These are phyloP conservation scores for Augiades crinisus DNA, from an alignment of 2,888 invertebrate genomes.

Conservation along the genomic window DNA sequence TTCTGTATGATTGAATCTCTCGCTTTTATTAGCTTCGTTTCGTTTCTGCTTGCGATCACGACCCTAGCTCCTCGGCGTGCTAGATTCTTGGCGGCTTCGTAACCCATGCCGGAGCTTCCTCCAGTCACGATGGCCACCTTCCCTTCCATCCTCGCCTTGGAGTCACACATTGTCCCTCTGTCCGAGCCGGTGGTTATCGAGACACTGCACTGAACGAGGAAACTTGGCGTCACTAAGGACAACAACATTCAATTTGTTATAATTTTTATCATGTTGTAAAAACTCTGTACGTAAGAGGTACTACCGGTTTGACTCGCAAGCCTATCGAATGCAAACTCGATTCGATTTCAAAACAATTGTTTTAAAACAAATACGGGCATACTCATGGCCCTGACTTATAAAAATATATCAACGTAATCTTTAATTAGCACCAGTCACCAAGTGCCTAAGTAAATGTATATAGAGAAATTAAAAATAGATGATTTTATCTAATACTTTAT, in stretches of 20 bases:
- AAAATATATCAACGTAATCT: too few species aligned
- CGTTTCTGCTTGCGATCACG: slow-evolving; percentile 75
- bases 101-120: slow-evolving; percentile 65
- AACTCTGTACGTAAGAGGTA: slow-evolving; percentile 26
- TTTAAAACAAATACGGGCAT: neutral
- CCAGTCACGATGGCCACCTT: slow-evolving; percentile 68
- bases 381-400: too few species aligned
- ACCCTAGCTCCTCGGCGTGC: slow-evolving; percentile 72
- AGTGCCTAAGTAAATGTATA: too few species aligned
- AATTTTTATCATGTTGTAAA: slow-evolving; percentile 33
- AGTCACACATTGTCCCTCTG: slow-evolving; percentile 45
- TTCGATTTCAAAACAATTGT: slow-evolving; percentile 4
- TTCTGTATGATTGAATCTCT: slow-evolving; percentile 49
- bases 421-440: too few species aligned
- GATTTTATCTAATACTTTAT: too few species aligned
- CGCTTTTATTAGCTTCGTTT: slow-evolving; percentile 62
- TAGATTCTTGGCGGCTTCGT: slow-evolving; percentile 68
- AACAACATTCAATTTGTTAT: slow-evolving; percentile 34
- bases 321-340: slow-evolving; percentile 20
- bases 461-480: too few species aligned
- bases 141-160: slow-evolving; percentile 48
- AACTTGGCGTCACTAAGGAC: slow-evolving; percentile 30
- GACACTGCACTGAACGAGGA: slow-evolving; percentile 35
- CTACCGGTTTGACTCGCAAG: slow-evolving; percentile 18
- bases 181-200: slow-evolving; percentile 24